phyloP scores from a whole-genome alignment of 2,888 invertebrate genomes.

The Cheilosia variabilis region DNA sequence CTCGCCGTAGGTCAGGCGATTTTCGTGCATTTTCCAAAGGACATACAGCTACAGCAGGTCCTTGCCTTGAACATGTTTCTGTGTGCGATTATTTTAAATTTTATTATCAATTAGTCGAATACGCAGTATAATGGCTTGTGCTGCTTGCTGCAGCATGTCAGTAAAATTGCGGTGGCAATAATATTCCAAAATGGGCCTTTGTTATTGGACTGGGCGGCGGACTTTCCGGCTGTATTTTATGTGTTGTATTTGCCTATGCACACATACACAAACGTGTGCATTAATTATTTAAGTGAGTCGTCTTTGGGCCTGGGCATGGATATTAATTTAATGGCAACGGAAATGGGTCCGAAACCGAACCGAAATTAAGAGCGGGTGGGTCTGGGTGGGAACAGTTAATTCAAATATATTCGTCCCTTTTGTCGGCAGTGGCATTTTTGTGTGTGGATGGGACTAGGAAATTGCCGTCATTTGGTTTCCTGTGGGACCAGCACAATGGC shows the following conservation, averaged over 20 bases:
- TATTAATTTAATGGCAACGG: conserved; percentile 73
- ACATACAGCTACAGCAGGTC: not conserved
- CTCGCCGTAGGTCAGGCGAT: not conserved
- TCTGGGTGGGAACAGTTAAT: conserved; percentile 34
- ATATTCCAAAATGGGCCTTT: conserved; percentile 52
- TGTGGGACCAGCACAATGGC: conserved; percentile 33
- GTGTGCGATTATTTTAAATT: conserved; percentile 66
- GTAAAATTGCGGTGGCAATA: conserved; percentile 63
- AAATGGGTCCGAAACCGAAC: conserved; percentile 65
- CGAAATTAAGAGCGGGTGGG: conserved; percentile 29
- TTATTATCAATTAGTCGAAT: conserved; percentile 71
- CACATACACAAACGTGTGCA: conserved; percentile 9
- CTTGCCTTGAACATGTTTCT: conserved; percentile 33
- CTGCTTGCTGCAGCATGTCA: conserved; percentile 47
- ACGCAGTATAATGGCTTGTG: conserved; percentile 53
- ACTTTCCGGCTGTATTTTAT: conserved; percentile 62
- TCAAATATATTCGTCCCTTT: conserved; percentile 37
- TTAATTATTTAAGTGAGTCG: conserved; percentile 73
- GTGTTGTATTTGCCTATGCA: conserved; percentile 34
- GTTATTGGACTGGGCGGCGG: conserved; percentile 13
- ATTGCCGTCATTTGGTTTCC: conserved; percentile 70
- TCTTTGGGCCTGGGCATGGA: conserved; percentile 70
- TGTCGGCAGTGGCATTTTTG: conserved; percentile 25
- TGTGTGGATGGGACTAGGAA: conserved; percentile 46
- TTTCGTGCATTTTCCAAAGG: not conserved